These are phyloP conservation scores for Aselliscus stoliczkanus DNA, from an alignment of 2,797 vertebrate genomes.

Conservation along the genomic window DNA sequence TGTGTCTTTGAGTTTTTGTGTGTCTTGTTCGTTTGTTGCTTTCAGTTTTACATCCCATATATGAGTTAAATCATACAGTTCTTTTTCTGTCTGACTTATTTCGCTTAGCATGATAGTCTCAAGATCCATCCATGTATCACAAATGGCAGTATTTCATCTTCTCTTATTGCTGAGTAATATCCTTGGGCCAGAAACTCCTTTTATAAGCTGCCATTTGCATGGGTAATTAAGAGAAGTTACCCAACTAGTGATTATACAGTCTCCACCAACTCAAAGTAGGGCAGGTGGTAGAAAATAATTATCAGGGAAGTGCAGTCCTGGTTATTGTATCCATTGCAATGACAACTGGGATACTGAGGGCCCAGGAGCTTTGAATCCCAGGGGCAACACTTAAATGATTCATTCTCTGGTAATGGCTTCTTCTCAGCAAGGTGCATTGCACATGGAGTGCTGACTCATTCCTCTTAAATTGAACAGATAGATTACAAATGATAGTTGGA, in stretches of 20 bases:
- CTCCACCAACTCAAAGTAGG: not conserved
- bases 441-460: not conserved
- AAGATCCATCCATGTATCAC: too few species aligned
- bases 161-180: too few species aligned
- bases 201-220: not conserved
- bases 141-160: too few species aligned
- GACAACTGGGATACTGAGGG: not conserved
- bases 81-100: too few species aligned
- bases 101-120: too few species aligned
- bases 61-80: too few species aligned
- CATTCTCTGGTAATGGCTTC: not conserved
- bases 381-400: not conserved
- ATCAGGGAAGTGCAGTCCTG: not conserved
- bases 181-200: too few species aligned
- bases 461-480: slow-evolving; percentile 24
- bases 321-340: not conserved
- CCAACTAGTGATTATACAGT: not conserved
- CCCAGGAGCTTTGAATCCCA: not conserved
- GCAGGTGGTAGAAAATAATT: not conserved
- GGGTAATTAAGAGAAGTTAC: not conserved
- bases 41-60: too few species aligned
- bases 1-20: too few species aligned
- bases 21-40: too few species aligned
- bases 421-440: not conserved
- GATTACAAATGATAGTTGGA: slow-evolving; percentile 51